Base-by-base conservation (phyloP, 1,140 invertebrate species). In the Diabrotica undecimpunctata region DNA sequence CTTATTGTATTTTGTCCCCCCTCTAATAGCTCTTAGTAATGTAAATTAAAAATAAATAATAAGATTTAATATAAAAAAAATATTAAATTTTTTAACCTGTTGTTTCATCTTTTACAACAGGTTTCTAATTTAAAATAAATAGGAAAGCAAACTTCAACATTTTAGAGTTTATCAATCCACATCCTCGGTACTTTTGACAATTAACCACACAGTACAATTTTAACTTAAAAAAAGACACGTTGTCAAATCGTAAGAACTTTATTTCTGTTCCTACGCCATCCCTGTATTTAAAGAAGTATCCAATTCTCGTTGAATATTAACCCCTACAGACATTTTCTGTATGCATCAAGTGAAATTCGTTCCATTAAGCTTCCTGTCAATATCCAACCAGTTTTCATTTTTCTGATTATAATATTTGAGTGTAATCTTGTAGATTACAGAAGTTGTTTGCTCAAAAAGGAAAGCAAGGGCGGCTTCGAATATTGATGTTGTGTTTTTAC, bases 391-490 rank as follows among this genome's bases (percentile, higher is more conserved):
- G 41, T 46, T 46, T 25, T 46, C 41, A 46, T 46, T 46, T 46
- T 46, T 46, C n/a, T 46, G 41, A 46, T 46, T 46, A 46, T 46
- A 46, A 46, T 46, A 46, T 46, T 46, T 46, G 41, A 46, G 41
- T 46, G 41, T 46, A 46, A 46, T 46, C 41, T 10, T 46, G 41
- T 46, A 46, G 41, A 46, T 46, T 46, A 46, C 4, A n/a, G 41
- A 46, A 46, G 41, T 46, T 46, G 41, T 46, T 46, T 46, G 41
- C 41, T 46, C 41, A 46, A 6, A 46, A 46, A 46, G 41, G 41
- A 46, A 46, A 46, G 41, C 41, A n/a, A 46, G 41, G 41, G 41
- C 41, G n/a, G 4, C 6, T 46, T 46, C 41, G 41, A 46, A 46
- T 46, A 46, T 46, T 46, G 41, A 46, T 46, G 41, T 46, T 46